phyloP scores from a whole-genome alignment of 2,888 invertebrate species.

The Aleiodes leptofemur region DNA sequence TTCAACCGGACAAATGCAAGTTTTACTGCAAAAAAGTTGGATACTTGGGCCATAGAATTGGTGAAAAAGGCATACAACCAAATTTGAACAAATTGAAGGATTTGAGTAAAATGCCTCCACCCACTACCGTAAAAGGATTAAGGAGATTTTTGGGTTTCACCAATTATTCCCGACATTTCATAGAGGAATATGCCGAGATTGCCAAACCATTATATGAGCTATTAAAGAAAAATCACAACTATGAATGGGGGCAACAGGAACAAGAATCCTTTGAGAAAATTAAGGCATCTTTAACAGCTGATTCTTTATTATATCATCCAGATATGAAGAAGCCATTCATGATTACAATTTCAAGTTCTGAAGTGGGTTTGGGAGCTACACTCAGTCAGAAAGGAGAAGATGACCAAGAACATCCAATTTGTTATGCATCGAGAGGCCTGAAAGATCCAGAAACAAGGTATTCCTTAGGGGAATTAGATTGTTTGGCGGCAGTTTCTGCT shows the following conservation, averaged over 20 bases:
- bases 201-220: slow-evolving; percentile 57
- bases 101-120: not conserved
- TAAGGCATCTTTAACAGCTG: slow-evolving; percentile 38
- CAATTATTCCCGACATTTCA: slow-evolving; percentile 49
- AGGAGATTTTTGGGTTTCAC: slow-evolving; percentile 8
- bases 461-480: slow-evolving; percentile 11
- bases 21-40: no score
- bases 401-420: not conserved
- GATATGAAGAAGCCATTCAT: no score
- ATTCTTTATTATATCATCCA: slow-evolving; percentile 38
- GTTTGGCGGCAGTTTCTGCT: slow-evolving; percentile 13
- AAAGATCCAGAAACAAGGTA: not conserved
- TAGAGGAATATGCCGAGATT: slow-evolving; percentile 54
- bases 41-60: no score
- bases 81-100: not conserved
- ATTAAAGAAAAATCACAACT: slow-evolving; percentile 52
- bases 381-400: not conserved
- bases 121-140: not conserved
- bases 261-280: no score
- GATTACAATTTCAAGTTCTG: no score
- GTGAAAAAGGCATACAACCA: not conserved
- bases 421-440: slow-evolving; percentile 13
- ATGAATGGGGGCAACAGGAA: slow-evolving; percentile 46
- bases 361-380: no score
- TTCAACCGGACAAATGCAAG: no score